Conservation (phyloP, 1,140 invertebrate species). For the Camponotus vicinus region DNA sequence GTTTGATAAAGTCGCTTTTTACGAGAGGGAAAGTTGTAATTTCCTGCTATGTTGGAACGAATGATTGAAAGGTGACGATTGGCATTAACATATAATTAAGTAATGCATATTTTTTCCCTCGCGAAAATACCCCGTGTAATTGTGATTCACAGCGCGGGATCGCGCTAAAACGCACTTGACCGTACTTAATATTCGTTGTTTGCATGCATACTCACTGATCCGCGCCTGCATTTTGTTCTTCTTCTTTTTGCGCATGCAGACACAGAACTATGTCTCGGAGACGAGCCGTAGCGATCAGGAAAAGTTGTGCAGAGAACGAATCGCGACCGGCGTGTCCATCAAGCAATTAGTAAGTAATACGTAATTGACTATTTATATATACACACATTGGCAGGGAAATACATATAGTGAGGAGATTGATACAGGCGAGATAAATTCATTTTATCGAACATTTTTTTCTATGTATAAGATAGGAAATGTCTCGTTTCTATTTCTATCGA, state of each 20-base stretch:
- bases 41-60: not conserved
- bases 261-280: conserved; percentile 85
- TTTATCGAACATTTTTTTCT: not conserved
- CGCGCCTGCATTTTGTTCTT: conserved; percentile 68
- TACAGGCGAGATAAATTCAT: not conserved
- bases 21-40: not conserved
- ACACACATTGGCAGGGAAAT: not conserved
- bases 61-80: not conserved
- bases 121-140: conserved; percentile 8
- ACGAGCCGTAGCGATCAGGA: conserved; percentile 82
- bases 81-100: not conserved
- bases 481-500: not conserved
- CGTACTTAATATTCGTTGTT: not conserved
- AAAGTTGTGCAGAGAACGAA: conserved; percentile 84
- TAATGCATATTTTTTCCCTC: not conserved
- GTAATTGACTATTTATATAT: not conserved
- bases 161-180: not conserved
- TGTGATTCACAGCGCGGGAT: not conserved
- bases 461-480: not conserved
- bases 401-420: not conserved
- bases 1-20: not conserved
- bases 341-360: conserved; percentile 85
- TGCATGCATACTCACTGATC: conserved; percentile 62
- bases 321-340: conserved; percentile 85
- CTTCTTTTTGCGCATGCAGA: conserved; percentile 84